Base-by-base conservation (phyloP, 1,140 invertebrate genomes). In the Penaeus vannamei region DNA sequence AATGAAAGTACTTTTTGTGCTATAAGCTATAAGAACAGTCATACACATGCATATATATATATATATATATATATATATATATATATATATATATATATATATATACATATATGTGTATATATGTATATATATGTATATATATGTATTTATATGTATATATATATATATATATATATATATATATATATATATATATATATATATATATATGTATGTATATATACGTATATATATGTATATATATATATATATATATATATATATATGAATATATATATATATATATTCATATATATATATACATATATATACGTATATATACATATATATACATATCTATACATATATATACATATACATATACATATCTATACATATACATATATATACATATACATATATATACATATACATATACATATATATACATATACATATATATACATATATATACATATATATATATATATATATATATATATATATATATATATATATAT, bases 261-360 rank as follows among this genome's bases (percentile, higher is more conserved):
- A 66, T 66, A 66, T 66, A 66, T 66, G 29, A n/a, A 66, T 66
- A 17, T 66, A 66, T 66, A 66, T 66, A 66, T 66, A 66, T 66
- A 17, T 66, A 17, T 66, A 17, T 66, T 7, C 29, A n/a, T n/a
- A n/a, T n/a, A n/a, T n/a, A n/a, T n/a, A n/a, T n/a, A n/a, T n/a
- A n/a, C 7, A n/a, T 7, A 3, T 4, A 17, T 66, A 66, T 66
- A 17, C 29, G 29, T 66, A 17, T 66, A 17, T 66, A 66, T 66
- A 66, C 29, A 17, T 66, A 66, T 66, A 66, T 66, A 19, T 7
- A 66, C 29, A 66, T 66, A 66, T 66, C n/a, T n/a, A 2, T 7
- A 2, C 36, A 42, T 7, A 42, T 7, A 42, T 7, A 42, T 7
- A 42, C 36, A 42, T 7, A 42, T 7, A 42, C 36, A 32, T 8